These are phyloP conservation scores for Pocota personata DNA, from an alignment of 2,888 invertebrate species.

Conservation along the genomic window DNA sequence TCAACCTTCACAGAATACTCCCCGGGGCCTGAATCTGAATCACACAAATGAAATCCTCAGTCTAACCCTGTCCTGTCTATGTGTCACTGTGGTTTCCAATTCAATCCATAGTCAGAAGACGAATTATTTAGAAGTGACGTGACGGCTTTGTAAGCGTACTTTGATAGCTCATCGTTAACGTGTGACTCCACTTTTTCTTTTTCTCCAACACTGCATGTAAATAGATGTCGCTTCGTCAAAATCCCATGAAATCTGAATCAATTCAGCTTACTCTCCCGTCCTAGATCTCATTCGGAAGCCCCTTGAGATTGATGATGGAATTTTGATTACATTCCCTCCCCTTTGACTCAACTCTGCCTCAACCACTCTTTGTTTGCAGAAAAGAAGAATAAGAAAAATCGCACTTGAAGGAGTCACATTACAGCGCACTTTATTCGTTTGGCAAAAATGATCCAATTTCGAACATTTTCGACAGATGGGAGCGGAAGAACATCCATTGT, in stretches of 20 bases:
- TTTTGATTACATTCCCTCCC: conserved; percentile 50
- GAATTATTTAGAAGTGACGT: conserved; percentile 51
- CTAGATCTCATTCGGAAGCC: conserved; percentile 44
- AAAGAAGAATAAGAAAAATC: conserved; percentile 39
- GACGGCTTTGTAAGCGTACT: conserved; percentile 38
- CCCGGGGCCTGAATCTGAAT: background rate
- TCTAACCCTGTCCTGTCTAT: background rate
- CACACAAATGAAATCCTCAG: background rate
- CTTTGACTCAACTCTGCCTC: no score
- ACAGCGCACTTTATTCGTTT: conserved; percentile 59
- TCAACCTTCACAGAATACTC: no score
- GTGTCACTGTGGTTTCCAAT: conserved; percentile 26
- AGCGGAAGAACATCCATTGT: conserved; percentile 31
- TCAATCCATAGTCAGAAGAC: conserved; percentile 37
- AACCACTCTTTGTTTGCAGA: conserved; percentile 25
- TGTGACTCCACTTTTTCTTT: background rate
- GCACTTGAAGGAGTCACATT: conserved; percentile 65
- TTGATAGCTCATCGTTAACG: conserved; percentile 40
- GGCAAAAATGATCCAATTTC: conserved; percentile 65
- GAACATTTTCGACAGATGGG: conserved; percentile 44
- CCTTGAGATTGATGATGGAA: conserved; percentile 68
- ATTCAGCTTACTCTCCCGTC: conserved; percentile 55
- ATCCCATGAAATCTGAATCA: conserved; percentile 68
- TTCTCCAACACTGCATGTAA: conserved; percentile 46
- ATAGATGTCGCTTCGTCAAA: conserved; percentile 68